Base-by-base conservation (phyloP, 92 coral and sea anemone genomes). In the Umimayanthus kanabou region DNA sequence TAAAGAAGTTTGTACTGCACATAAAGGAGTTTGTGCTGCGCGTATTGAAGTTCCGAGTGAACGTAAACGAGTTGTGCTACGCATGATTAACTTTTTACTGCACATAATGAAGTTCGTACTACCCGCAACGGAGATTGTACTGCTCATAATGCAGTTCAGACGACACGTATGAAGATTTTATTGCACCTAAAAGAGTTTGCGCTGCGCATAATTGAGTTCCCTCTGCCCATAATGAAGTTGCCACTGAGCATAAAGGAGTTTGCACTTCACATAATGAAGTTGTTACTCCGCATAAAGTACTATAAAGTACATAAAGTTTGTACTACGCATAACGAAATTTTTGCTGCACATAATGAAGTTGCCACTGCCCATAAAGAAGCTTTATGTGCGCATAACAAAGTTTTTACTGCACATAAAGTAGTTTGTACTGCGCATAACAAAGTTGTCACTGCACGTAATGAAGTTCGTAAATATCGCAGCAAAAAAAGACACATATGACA, bases 81-180 rank as follows among this genome's bases (percentile, higher is more conserved):
- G 58, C 82, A 78, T 78, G 58, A 78, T n/a, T 47, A 78, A 78
- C 82, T 78, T n/a, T 78, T n/a, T 78, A 78, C 82, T 78, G 82
- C 45, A 78, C 58, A 78, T 78, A 78, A n/a, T 78, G 50, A 47
- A 78, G 50, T 39, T n/a, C 58, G 82, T n/a, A 28, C 82, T 26
- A 4, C 58, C 50, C 13, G 58, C 50, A 78, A 57, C 82, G 82
- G 58, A 78, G 58, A 47, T 78, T 78, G 53, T 78, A 23, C 61
- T 40, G 82, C 65, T 30, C 61, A 79, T 79, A 79, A 25, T 25
- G 61, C 82, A 79, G 50, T 40, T 42, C 47, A 40, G 28, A 79
- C 82, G 61, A 42, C 55, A n/a, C 82, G 61, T 79, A 39, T 49
- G 61, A 25, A 40, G 61, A 79, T 16, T 25, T 29, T 58, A 79